Evolutionary conservation across 2,797 vertebrate species (phyloP).

Genomic region (Pagetopsis macropterus): DNA sequence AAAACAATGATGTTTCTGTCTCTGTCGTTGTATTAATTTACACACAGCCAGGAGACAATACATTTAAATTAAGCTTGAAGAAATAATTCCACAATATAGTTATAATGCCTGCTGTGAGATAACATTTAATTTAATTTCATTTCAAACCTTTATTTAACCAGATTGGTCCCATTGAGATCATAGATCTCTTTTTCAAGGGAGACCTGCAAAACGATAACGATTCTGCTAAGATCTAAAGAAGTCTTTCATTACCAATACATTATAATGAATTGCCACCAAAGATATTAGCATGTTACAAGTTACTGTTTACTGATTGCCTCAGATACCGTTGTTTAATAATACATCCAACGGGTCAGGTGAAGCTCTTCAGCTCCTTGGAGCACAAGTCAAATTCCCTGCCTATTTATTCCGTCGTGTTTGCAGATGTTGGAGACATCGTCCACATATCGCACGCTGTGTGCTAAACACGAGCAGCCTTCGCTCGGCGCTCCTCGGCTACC

Average conservation of each 20-base stretch:
- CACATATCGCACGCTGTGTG: slow-evolving; percentile 7
- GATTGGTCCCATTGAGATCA: no score
- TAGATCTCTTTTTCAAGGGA: no score
- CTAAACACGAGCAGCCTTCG: slow-evolving; percentile 27
- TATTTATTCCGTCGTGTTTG: background rate
- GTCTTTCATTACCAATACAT: slow-evolving; percentile 22
- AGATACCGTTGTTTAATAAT: slow-evolving; percentile 31
- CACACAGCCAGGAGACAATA: slow-evolving; percentile 42
- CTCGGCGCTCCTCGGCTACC: slow-evolving; percentile 47
- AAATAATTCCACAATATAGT: slow-evolving; percentile 19
- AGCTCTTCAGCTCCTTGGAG: background rate
- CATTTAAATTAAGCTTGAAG: slow-evolving; percentile 41
- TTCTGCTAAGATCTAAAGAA: slow-evolving; percentile 21
- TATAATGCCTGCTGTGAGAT: slow-evolving; percentile 20
- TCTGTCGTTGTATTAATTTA: slow-evolving; percentile 30
- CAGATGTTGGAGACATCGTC: slow-evolving; percentile 26
- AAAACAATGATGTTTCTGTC: slow-evolving; percentile 31
- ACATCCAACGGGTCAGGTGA: background rate
- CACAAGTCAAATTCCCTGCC: background rate
- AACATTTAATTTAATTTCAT: no score
- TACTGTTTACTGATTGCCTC: slow-evolving; percentile 38
- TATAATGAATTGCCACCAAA: slow-evolving; percentile 40
- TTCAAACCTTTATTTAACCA: no score
- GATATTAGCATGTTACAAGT: slow-evolving; percentile 26
- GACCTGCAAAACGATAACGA: no score